These are phyloP conservation scores for Chironomus tentans DNA, from an alignment of 2,888 invertebrate genomes.

Conservation along the genomic window DNA sequence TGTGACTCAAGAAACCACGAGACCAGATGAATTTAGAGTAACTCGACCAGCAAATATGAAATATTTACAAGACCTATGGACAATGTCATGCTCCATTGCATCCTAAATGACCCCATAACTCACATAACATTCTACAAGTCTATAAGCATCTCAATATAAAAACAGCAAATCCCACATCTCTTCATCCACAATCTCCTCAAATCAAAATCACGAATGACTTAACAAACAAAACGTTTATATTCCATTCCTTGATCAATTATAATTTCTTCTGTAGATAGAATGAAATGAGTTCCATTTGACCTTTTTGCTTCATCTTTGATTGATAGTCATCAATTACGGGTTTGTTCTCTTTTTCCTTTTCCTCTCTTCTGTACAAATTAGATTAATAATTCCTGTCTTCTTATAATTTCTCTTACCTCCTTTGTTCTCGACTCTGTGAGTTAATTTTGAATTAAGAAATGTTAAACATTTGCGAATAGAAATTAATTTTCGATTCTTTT, in stretches of 20 bases:
- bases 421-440: background rate
- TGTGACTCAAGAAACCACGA: too few relatives aligned
- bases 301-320: conserved; percentile 19
- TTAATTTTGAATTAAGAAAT: background rate
- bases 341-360: background rate
- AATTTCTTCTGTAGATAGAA: background rate
- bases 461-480: background rate
- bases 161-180: too few relatives aligned
- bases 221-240: background rate
- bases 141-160: too few relatives aligned
- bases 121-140: too few relatives aligned
- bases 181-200: too few relatives aligned
- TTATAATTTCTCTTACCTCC: background rate
- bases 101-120: too few relatives aligned
- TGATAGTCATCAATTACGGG: conserved; percentile 24
- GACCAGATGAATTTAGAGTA: too few relatives aligned
- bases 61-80: too few relatives aligned
- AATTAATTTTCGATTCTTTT: background rate
- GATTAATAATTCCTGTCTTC: conserved; percentile 7
- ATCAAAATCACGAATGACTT: too few relatives aligned
- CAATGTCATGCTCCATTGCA: too few relatives aligned
- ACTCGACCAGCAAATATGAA: too few relatives aligned
- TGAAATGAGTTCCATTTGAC: background rate
- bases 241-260: background rate
- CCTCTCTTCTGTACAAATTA: conserved; percentile 3